Conservation (phyloP, 2,888 invertebrate genomes). For the Xestia ashworthii region DNA sequence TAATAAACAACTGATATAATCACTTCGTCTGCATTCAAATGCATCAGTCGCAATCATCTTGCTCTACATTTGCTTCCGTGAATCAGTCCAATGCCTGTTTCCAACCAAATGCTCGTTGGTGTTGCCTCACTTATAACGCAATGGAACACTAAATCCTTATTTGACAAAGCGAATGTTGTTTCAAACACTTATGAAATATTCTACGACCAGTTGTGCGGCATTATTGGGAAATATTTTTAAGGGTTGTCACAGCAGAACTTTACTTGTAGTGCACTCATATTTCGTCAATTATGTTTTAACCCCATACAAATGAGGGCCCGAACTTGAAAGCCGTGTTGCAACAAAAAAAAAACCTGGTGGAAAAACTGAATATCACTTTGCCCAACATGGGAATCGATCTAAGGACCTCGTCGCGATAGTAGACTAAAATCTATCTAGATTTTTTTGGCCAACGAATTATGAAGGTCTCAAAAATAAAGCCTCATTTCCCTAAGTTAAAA, state of each 20-base stretch:
- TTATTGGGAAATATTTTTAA: conserved; percentile 17
- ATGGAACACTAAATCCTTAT: conserved; percentile 31
- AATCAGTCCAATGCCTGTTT: conserved; percentile 1
- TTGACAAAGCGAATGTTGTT: background rate
- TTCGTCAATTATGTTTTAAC: too few species aligned
- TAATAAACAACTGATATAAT: conserved; percentile 34
- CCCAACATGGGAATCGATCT: too few species aligned
- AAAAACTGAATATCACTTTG: background rate
- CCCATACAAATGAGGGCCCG: too few species aligned
- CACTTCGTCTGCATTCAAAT: conserved; percentile 36
- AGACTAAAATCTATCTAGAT: background rate
- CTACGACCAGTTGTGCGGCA: background rate
- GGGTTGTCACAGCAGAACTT: conserved; percentile 19
- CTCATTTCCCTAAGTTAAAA: too few species aligned
- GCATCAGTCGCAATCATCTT: conserved; percentile 51
- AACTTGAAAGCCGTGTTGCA: too few species aligned
- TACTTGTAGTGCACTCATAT: too few species aligned
- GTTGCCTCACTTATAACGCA: conserved; percentile 7
- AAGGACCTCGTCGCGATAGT: too few species aligned
- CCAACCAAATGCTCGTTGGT: background rate
- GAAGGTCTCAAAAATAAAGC: background rate
- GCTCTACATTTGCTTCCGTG: conserved; percentile 51
- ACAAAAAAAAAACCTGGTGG: background rate
- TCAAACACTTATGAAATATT: conserved; percentile 2
- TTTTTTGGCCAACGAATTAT: background rate